Conservation (phyloP, 2,797 vertebrate species). For the Tachyglossus aculeatus region DNA sequence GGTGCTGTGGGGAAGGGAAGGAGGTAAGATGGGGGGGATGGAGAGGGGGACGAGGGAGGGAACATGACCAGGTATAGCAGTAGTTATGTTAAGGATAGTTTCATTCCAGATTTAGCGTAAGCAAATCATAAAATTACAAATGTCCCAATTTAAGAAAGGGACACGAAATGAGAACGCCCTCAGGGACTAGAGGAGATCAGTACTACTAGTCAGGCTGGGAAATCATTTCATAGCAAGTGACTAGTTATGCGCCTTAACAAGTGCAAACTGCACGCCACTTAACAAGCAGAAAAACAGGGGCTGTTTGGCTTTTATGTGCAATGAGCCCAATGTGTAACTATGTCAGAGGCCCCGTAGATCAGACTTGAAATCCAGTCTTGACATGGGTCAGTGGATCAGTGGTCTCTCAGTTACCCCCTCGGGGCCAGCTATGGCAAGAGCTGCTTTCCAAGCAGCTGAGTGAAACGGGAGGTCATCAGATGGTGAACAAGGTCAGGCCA, state of each 20-base stretch:
- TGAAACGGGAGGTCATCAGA: conserved; percentile 87
- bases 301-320: conserved; percentile 74
- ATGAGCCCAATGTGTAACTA: conserved; percentile 70
- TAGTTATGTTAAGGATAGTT: no score
- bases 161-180: conserved; percentile 30
- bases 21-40: no score
- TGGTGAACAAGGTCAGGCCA: conserved; percentile 85
- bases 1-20: no score
- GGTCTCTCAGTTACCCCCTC: conserved; percentile 79
- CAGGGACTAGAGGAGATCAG: conserved; percentile 37
- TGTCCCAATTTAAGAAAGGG: not conserved
- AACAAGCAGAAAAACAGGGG: conserved; percentile 58
- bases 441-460: conserved; percentile 76
- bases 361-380: conserved; percentile 87
- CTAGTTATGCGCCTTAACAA: conserved; percentile 45
- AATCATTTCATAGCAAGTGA: conserved; percentile 56
- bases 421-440: conserved; percentile 75
- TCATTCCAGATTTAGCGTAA: no score
- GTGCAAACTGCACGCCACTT: conserved; percentile 53
- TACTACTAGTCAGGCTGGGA: conserved; percentile 59
- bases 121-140: no score
- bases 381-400: conserved; percentile 91
- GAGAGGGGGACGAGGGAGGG: no score
- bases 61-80: no score
- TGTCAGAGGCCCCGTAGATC: conserved; percentile 84